Evolutionary conservation across 2,113 vertebrate species (phyloP).

Genomic region (Hydrochoerus hydrochaeris): DNA sequence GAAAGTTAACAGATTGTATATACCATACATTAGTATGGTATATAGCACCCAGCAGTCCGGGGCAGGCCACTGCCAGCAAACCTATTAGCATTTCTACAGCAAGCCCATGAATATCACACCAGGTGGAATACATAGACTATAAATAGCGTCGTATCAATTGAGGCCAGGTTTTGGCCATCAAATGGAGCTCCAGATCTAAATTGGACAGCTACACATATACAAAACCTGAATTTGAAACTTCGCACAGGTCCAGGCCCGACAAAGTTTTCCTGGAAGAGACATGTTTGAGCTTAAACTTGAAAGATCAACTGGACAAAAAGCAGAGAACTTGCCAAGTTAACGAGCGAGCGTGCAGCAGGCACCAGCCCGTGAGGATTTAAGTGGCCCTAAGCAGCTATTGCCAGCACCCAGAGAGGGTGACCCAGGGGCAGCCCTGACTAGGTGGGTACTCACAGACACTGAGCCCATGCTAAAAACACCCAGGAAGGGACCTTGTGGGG

Average conservation of each 20-base stretch:
- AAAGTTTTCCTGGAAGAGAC: not conserved
- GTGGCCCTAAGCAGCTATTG: not conserved
- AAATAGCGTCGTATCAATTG: not conserved
- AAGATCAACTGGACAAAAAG: not conserved
- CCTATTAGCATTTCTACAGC: not conserved
- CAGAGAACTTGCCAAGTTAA: not conserved
- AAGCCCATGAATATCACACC: not conserved
- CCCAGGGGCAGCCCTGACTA: rapidly evolving
- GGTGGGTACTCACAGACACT: not conserved
- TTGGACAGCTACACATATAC: not conserved
- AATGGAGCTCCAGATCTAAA: not conserved
- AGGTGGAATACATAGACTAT: not conserved
- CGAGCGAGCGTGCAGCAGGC: not conserved
- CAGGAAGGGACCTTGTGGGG: not conserved
- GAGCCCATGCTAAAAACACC: not conserved
- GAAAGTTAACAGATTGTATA: not conserved
- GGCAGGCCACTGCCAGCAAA: not conserved
- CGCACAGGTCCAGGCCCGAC: not conserved
- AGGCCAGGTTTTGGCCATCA: not conserved
- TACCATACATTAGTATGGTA: not conserved
- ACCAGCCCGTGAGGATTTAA: not conserved
- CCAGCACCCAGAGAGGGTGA: too few relatives aligned
- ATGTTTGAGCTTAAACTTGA: not conserved
- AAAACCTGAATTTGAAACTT: not conserved
- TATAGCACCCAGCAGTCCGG: not conserved